Evolutionary conservation across 1,140 invertebrate species (phyloP), one percentile per base, ranked within the genome.

Genomic region (Chrysoperla carnea): DNA sequence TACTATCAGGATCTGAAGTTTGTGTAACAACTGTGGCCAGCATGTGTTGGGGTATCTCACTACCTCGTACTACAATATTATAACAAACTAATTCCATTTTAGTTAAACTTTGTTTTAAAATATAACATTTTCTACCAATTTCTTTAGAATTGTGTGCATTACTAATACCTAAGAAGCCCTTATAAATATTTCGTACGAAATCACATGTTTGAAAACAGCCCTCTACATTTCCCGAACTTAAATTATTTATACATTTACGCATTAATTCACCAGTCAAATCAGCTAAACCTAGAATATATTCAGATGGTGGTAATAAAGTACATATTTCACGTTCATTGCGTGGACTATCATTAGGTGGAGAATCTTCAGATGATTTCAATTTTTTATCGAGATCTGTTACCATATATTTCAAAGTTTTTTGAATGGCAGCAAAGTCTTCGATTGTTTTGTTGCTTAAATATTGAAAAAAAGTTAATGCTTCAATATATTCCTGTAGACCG

Each of bases 201-300:
- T 72, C 68, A 54, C 81, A 84, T 5, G 78, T 73, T 41, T 78
- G 61, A 53, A 77, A 77, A 51, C 86, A 86, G 39, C 73, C 74
- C 13, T 75, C 69, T n/a, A 80, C 70, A 50, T 90, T 76, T 0
- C 84, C 85, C 45, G 68, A 68, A 0, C 81, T 77, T 28, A 92
- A 69, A 51, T 76, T 80, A 52, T 84, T 89, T 6, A 93, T 88
- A 43, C 85, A 86, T 48, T 78, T 75, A 43, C 88, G 69, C 88
- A 93, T 92, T 15, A 92, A 55, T 59, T 94, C 88, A 1, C 88
- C 89, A 5, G 86, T 90, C 8, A 91, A 64, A 64, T 94, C 89
- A 6, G 81, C 78, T 35, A 93, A 60, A 1, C 88, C 89, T n/a
- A 92, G 59, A 48, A 92, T 73, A 52, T 78, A 88, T 49, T 88